phyloP scores from a whole-genome alignment of 1,140 invertebrate genomes.

The Listronotus oregonensis region DNA sequence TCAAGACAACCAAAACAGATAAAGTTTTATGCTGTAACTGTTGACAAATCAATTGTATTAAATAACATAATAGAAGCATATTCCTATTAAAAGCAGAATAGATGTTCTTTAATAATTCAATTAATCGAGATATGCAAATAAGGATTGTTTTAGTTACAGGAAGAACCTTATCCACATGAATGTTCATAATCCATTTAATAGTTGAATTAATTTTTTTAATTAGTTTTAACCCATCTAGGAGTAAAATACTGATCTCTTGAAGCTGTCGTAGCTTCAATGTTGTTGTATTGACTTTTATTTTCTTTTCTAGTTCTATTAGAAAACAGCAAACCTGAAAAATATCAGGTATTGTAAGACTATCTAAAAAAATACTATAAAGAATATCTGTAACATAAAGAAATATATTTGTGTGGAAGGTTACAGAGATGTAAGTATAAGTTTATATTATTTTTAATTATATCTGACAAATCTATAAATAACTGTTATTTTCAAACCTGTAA shows the following conservation, averaged over 20 bases:
- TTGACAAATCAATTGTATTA: slow-evolving; percentile 70
- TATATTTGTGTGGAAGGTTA: no score
- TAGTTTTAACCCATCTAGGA: slow-evolving; percentile 71
- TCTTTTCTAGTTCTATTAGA: slow-evolving; percentile 66
- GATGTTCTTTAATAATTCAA: slow-evolving; percentile 82
- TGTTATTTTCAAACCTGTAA: no score
- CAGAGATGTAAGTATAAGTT: no score
- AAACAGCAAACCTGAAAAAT: slow-evolving; percentile 59
- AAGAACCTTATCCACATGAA: slow-evolving; percentile 75
- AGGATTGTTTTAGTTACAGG: slow-evolving; percentile 81
- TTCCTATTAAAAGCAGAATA: slow-evolving; percentile 68
- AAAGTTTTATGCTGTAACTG: slow-evolving; percentile 71
- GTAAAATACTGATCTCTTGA: slow-evolving; percentile 62
- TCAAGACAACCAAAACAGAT: slow-evolving; percentile 62
- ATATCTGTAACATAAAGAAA: no score
- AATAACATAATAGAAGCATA: slow-evolving; percentile 63
- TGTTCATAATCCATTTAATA: slow-evolving; percentile 74
- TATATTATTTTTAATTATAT: no score
- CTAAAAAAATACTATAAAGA: no score
- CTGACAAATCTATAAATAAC: no score
- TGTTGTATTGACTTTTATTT: slow-evolving; percentile 59
- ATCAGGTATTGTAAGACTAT: no score
- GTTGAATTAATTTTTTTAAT: slow-evolving; percentile 66
- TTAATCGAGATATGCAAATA: slow-evolving; percentile 75
- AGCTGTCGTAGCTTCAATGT: slow-evolving; percentile 66